Percentiles rank a stretch among this genome's conserved stretches.
Evolutionary conservation across 2,797 vertebrate species (phyloP).

Genomic region (Fistularia commersonii): DNA sequence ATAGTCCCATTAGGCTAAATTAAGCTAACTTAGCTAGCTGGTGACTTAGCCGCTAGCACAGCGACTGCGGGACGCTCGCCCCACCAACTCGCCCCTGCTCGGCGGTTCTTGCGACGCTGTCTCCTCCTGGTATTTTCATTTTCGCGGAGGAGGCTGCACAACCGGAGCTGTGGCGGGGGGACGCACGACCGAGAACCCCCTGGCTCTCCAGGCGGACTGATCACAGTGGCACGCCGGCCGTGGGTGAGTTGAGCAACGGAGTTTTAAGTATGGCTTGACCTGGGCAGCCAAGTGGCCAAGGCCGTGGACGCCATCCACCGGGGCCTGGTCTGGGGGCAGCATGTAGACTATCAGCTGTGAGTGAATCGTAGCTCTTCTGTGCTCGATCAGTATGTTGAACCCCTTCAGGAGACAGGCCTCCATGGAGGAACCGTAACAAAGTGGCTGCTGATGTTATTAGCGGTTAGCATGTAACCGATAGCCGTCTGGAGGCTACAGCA

Average conservation of each 20-base stretch:
- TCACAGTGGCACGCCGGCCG: constrained; percentile 63
- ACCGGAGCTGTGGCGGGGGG: constrained; percentile 73
- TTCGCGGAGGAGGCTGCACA: constrained; percentile 30
- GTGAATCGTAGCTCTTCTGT: constrained; percentile 26
- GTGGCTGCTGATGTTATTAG: constrained; percentile 44
- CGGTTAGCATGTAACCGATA: constrained; percentile 21
- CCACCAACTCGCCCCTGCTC: constrained; percentile 12
- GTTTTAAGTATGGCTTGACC: constrained; percentile 25
- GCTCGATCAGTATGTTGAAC: constrained; percentile 65
- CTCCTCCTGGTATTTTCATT: constrained; percentile 14
- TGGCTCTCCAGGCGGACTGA: constrained; percentile 69
- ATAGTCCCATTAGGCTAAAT: constrained; percentile 33
- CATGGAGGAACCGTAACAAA: constrained; percentile 33
- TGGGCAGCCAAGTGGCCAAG: constrained; percentile 41
- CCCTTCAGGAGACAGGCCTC: constrained; percentile 29
- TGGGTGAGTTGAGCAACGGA: constrained; percentile 64
- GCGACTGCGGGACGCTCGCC: constrained; percentile 37
- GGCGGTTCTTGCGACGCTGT: constrained; percentile 10
- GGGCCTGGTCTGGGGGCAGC: constrained; percentile 33
- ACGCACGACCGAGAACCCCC: constrained; percentile 48
- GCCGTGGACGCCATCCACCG: constrained; percentile 49
- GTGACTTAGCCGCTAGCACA: constrained; percentile 34
- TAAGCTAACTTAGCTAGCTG: constrained; percentile 49
- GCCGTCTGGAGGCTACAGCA: constrained; percentile 1
- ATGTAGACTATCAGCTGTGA: constrained; percentile 41